Percentiles rank a stretch among this genome's conserved stretches.
Conservation (phyloP, 2,113 vertebrate genomes). For the Lampris megalopsis region DNA sequence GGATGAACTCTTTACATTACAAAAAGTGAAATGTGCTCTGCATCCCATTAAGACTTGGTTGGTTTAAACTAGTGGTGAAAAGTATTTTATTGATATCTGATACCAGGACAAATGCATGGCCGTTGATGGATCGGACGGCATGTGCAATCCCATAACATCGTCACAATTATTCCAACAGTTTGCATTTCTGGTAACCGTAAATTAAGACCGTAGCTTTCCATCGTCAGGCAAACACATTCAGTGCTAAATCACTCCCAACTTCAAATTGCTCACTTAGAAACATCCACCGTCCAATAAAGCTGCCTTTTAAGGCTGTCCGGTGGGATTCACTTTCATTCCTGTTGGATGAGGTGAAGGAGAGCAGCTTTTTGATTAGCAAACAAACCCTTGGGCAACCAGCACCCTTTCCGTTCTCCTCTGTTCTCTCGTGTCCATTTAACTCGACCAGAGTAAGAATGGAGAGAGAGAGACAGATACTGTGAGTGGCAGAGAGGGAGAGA, state of each 20-base stretch:
- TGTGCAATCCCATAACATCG: not conserved
- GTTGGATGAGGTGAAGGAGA: slow-evolving; percentile 38
- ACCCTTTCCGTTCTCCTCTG: slow-evolving; percentile 57
- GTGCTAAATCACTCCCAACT: slow-evolving; percentile 51
- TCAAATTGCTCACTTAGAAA: slow-evolving; percentile 61
- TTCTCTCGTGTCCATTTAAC: slow-evolving; percentile 54
- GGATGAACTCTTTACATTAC: not conserved
- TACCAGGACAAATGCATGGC: not conserved
- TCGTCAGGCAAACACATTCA: slow-evolving; percentile 52
- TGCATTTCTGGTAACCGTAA: slow-evolving; percentile 5
- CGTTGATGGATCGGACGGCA: not conserved
- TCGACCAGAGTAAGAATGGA: slow-evolving; percentile 28
- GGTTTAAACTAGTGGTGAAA: not conserved
- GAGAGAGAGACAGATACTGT: slow-evolving; percentile 1
- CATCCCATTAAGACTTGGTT: too few species aligned
- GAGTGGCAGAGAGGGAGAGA: not conserved
- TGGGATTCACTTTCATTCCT: slow-evolving; percentile 65
- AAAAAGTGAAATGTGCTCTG: too few species aligned
- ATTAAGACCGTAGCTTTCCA: slow-evolving; percentile 23
- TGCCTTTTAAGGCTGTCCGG: slow-evolving; percentile 46
- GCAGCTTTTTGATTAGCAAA: slow-evolving; percentile 76
- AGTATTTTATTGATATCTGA: not conserved
- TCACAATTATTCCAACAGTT: slow-evolving; percentile 13
- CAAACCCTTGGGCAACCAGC: slow-evolving; percentile 50
- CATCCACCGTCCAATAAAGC: slow-evolving; percentile 25